A percentile compares a stretch with the other conserved stretches of the same genome.
Evolutionary conservation across 2,888 invertebrate genomes (phyloP).

Genomic region (Caradrina clavipalpis): DNA sequence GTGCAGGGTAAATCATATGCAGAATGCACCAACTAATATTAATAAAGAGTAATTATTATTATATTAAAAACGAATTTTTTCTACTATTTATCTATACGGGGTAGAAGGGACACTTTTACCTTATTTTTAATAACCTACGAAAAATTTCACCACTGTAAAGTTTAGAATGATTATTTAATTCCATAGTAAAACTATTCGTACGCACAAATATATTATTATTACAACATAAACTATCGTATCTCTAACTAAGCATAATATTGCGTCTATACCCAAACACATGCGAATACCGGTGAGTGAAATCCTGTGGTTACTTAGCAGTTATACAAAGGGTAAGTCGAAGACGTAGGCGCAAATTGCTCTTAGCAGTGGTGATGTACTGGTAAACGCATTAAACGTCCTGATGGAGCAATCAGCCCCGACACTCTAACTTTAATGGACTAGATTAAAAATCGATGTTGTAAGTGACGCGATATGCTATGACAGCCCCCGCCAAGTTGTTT

Average conservation of each 20-base stretch:
- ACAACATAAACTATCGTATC: background rate
- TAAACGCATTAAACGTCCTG: conserved; percentile 79
- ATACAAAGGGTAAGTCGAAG: conserved; percentile 69
- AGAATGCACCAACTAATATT: too few relatives aligned
- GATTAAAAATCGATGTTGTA: conserved; percentile 80
- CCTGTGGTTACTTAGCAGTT: conserved; percentile 58
- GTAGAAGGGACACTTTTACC: too few relatives aligned
- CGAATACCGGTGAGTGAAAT: conserved; percentile 23
- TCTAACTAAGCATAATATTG: background rate
- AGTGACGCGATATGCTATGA: conserved; percentile 54
- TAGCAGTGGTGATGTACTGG: conserved; percentile 77
- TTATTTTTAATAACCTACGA: too few relatives aligned
- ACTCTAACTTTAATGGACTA: conserved; percentile 81
- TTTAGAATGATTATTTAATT: too few relatives aligned
- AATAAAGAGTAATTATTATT: too few relatives aligned
- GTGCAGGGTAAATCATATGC: too few relatives aligned
- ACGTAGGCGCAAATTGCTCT: conserved; percentile 80
- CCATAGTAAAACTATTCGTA: too few relatives aligned
- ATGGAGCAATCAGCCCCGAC: conserved; percentile 81
- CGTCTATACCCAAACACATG: too few relatives aligned
- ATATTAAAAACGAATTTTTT: too few relatives aligned
- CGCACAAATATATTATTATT: too few relatives aligned
- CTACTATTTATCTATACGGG: too few relatives aligned
- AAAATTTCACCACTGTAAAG: too few relatives aligned
- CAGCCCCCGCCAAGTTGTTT: conserved; percentile 37